These are phyloP conservation scores for Leptinotarsa lineolata DNA, from an alignment of 1,140 invertebrate species.

Conservation along the genomic window DNA sequence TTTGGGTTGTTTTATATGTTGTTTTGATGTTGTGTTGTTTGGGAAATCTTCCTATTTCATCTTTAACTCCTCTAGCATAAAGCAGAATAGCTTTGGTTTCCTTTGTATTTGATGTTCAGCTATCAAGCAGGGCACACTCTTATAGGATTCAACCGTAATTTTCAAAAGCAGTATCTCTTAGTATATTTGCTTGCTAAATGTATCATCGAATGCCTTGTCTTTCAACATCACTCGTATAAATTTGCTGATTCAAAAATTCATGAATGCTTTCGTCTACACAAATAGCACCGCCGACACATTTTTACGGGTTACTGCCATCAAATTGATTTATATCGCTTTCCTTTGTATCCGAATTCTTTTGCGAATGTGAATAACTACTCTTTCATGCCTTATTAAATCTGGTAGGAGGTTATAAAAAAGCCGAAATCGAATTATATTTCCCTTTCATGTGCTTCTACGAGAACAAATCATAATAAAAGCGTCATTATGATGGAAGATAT, in stretches of 20 bases:
- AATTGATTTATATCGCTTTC: constrained; percentile 15
- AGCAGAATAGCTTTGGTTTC: no score
- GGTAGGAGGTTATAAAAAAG: constrained; percentile 35
- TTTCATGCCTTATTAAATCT: constrained; percentile 41
- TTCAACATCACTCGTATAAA: no score
- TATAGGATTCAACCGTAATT: no score
- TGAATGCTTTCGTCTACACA: not conserved
- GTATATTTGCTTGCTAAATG: no score
- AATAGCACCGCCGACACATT: not conserved
- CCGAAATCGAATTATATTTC: constrained; percentile 40
- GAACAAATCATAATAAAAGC: constrained; percentile 44
- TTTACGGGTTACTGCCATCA: constrained; percentile 12
- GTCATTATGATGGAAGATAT: constrained; percentile 35
- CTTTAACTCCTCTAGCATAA: no score
- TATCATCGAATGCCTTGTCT: no score
- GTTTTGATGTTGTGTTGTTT: no score
- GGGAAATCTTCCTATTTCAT: no score
- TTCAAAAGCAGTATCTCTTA: no score
- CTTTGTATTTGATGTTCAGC: no score
- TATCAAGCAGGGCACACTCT: no score
- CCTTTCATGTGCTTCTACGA: constrained; percentile 39
- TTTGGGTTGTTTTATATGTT: no score
- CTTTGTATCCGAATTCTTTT: constrained; percentile 22
- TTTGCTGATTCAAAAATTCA: not conserved
- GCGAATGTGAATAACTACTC: constrained; percentile 38